Evolutionary conservation across 1,140 invertebrate genomes (phyloP).

Genomic region (Copidosoma floridanum): DNA sequence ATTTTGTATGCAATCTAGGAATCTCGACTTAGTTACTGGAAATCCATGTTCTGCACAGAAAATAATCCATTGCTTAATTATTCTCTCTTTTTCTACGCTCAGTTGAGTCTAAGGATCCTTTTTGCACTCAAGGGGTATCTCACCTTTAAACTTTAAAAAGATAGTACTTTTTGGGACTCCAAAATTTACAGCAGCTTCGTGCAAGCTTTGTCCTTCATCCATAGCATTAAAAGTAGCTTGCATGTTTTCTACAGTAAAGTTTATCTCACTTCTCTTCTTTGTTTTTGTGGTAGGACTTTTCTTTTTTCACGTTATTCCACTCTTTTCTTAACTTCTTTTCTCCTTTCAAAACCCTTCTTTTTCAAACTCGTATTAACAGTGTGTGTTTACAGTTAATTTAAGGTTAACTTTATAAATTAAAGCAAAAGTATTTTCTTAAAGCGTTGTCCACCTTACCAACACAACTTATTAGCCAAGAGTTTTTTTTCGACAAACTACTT

Average conservation of each 20-base stretch:
- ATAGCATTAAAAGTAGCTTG: background rate
- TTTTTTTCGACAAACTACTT: no score
- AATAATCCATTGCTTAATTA: conserved; percentile 20
- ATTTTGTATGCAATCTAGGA: conserved; percentile 24
- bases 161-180: conserved; percentile 10
- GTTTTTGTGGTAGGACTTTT: no score
- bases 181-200: background rate
- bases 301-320: no score
- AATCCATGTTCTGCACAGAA: conserved; percentile 12
- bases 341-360: no score
- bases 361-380: no score
- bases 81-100: background rate
- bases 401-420: no score
- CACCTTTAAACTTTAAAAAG: background rate
- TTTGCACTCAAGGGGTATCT: background rate
- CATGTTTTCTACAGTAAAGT: background rate
- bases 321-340: no score
- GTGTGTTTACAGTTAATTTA: no score
- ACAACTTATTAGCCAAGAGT: no score
- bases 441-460: no score
- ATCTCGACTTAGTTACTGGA: conserved; percentile 13
- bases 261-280: background rate
- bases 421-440: no score
- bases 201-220: background rate
- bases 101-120: conserved; percentile 10